Percentiles rank a stretch among this genome's conserved stretches.
Conservation (phyloP, 2,113 vertebrate genomes). For the Struthidea cinerea region DNA sequence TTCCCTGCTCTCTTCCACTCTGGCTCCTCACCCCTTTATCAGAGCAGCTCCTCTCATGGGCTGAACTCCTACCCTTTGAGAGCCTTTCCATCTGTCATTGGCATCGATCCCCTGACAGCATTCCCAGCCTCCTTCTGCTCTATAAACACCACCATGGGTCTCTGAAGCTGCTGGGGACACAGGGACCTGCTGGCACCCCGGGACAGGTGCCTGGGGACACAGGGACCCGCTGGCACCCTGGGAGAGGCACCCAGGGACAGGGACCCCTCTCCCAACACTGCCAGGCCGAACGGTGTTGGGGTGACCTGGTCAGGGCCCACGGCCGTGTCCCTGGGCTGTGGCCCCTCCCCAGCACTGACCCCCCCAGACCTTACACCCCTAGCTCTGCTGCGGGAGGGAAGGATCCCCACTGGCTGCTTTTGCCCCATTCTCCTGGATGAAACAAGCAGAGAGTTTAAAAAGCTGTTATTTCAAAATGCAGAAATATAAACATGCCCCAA, state of each 20-base stretch:
- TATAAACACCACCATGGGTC: rapidly evolving
- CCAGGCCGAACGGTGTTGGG: rapidly evolving
- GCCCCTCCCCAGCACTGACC: not conserved
- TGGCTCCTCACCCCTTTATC: not conserved
- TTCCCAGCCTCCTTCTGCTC: not conserved
- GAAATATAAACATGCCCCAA: not conserved
- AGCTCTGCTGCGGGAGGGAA: not conserved
- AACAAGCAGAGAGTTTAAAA: not conserved
- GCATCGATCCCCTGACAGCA: not conserved
- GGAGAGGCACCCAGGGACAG: not conserved
- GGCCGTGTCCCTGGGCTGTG: not conserved
- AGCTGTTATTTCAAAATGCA: not conserved
- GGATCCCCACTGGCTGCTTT: rapidly evolving
- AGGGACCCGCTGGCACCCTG: too few species aligned
- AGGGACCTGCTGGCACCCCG: not conserved
- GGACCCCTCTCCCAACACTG: not conserved
- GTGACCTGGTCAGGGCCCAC: too few species aligned
- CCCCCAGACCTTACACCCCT: not conserved
- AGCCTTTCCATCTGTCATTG: not conserved
- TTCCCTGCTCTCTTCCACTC: not conserved
- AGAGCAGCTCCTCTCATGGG: not conserved
- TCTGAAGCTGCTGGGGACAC: not conserved
- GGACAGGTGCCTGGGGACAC: not conserved
- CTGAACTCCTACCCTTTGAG: not conserved
- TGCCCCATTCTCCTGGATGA: not conserved